These are phyloP conservation scores for Brachionus koreanus DNA, from an alignment of 1,140 invertebrate genomes.

Conservation along the genomic window DNA sequence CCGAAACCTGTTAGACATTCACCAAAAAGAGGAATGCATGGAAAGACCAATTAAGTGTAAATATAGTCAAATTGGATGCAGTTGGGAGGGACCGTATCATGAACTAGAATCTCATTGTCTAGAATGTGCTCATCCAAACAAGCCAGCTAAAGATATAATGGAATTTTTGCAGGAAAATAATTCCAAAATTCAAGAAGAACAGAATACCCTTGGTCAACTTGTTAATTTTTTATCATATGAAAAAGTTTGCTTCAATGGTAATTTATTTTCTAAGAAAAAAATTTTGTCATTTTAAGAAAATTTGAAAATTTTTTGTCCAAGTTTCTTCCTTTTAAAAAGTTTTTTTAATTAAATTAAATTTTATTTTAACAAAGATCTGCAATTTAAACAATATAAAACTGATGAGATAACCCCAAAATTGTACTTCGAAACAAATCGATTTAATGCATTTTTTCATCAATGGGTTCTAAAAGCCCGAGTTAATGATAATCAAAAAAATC, in stretches of 20 bases:
- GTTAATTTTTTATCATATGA: constrained; percentile 85
- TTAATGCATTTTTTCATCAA: constrained; percentile 83
- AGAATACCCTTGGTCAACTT: constrained; percentile 72
- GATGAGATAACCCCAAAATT: constrained; percentile 89
- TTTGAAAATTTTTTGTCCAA: too few relatives aligned
- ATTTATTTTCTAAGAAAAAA: too few relatives aligned
- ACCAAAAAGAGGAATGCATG: constrained; percentile 78
- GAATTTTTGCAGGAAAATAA: constrained; percentile 71
- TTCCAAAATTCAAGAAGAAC: constrained; percentile 60
- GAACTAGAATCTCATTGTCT: constrained; percentile 74
- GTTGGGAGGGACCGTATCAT: constrained; percentile 79
- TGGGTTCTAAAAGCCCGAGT: constrained; percentile 89
- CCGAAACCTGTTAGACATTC: constrained; percentile 74
- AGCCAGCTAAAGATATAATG: constrained; percentile 77
- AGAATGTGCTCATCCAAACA: constrained; percentile 73
- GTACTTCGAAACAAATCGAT: constrained; percentile 87
- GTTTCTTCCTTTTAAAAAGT: too few relatives aligned
- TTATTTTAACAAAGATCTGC: constrained; percentile 68
- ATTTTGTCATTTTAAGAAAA: too few relatives aligned
- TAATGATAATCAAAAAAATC: constrained; percentile 83
- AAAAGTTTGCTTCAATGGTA: constrained; percentile 89
- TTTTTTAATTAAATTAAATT: background rate
- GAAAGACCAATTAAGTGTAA: constrained; percentile 80
- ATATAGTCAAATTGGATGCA: constrained; percentile 81
- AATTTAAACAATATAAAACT: constrained; percentile 86